Percentiles rank a stretch among this genome's conserved stretches.
Evolutionary conservation across 2,113 vertebrate species (phyloP).

Genomic region (Lynx canadensis): DNA sequence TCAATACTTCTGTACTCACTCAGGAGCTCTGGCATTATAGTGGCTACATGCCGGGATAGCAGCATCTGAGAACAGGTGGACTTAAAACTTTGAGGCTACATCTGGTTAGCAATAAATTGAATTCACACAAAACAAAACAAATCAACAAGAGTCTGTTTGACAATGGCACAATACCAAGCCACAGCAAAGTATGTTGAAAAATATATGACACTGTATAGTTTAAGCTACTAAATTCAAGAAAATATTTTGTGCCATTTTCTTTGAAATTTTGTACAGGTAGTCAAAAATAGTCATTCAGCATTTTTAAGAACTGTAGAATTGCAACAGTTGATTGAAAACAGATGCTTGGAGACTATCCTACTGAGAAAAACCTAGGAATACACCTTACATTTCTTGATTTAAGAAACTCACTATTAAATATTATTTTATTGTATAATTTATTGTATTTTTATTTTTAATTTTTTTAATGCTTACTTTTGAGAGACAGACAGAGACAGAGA

Average conservation of each 20-base stretch:
- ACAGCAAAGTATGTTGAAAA: neutral
- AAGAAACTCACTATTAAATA: neutral
- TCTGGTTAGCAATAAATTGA: neutral
- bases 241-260: neutral
- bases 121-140: neutral
- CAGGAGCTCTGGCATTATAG: neutral
- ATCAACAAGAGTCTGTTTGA: neutral
- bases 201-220: neutral
- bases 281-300: neutral
- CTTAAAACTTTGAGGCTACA: neutral
- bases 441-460: too few species aligned
- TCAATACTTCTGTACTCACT: neutral
- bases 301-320: neutral
- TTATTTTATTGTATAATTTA: neutral
- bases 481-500: too few species aligned
- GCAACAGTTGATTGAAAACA: neutral
- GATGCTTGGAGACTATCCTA: neutral
- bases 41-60: neutral
- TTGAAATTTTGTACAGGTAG: neutral
- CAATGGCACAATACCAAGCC: neutral
- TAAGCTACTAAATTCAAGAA: neutral
- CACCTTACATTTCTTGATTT: neutral
- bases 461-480: too few species aligned
- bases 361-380: neutral
- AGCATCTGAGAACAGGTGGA: neutral